Evolutionary conservation across 1,140 invertebrate species (phyloP), one percentile per base, ranked within the genome.

Genomic region (Leptinotarsa undecemlineata): DNA sequence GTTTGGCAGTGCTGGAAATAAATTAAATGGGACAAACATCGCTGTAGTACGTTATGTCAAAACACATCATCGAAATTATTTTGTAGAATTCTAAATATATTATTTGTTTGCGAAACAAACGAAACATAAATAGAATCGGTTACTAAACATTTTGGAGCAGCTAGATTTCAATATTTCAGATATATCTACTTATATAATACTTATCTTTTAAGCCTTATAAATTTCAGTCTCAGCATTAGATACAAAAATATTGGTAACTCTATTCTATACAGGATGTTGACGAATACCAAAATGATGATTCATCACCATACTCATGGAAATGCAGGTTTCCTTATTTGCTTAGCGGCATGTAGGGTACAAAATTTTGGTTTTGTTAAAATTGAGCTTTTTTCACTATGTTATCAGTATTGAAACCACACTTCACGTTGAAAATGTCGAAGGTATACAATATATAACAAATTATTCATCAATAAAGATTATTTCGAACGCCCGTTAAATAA

Each of bases 61-160:
- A 69, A 51, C 68, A 48, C n/a, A 48, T 48, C 33, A 67, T 67
- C 33, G 19, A 17, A 67, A 42, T 48, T 42, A 48, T 68, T 19
- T 47, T 69, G 48, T 47, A 19, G 68, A 69, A 19, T 69, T 69
- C 68, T 69, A 69, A 69, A 69, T 48, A 48, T 69, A 69, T 48
- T 20, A 3, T 21, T 51, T 42, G 64, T 74, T 74, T 74, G 64
- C 72, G 72, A 74, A 68, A 74, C 64, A 74, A 74, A 74, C 47
- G 51, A 26, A 69, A 74, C 66, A 48, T 61, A 74, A 68, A 74
- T 74, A 74, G 62, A 68, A 74, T 69, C 64, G 23, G 69, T 74
- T 69, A 33, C 72, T 57, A 57, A 69, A 68, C 64, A 51, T 51
- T 14, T 73, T 67, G 14, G 64, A 67, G 33, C 64, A 17, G 64